Percentiles rank a stretch among this genome's conserved stretches.
phyloP scores from a whole-genome alignment of 2,113 vertebrate genomes.

The Stegastes partitus region DNA sequence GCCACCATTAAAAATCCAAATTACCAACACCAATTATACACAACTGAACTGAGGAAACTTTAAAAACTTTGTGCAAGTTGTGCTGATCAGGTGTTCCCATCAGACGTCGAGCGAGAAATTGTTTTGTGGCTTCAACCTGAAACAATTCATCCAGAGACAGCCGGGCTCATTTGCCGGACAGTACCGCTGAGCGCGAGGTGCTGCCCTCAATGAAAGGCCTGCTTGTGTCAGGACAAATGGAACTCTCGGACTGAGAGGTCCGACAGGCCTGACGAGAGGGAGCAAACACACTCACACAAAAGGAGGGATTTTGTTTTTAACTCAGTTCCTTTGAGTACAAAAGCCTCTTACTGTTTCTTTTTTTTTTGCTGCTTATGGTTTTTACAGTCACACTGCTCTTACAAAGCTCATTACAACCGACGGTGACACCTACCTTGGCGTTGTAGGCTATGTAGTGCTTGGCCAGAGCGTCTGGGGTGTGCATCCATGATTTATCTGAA shows the following conservation, averaged over 20 bases:
- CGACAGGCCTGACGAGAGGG: not conserved
- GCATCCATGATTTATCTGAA: conserved; percentile 99
- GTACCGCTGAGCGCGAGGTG: not conserved
- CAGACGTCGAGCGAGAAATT: not conserved
- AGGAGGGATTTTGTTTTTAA: not conserved
- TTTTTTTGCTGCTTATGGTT: not conserved
- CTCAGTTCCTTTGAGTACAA: not conserved
- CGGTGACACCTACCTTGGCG: conserved; percentile 90
- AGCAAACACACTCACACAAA: not conserved
- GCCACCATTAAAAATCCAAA: not conserved
- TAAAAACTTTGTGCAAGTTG: not conserved
- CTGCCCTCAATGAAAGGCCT: conserved; percentile 5
- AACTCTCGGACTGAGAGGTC: not conserved
- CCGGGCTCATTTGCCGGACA: not conserved
- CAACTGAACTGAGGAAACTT: not conserved
- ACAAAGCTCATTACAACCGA: not conserved
- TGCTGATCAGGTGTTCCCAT: not conserved
- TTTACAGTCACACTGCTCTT: not conserved
- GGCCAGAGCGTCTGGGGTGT: conserved; percentile 96
- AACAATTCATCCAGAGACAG: not conserved
- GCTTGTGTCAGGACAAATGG: conserved; percentile 9
- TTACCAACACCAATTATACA: not conserved
- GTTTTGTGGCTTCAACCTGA: not conserved
- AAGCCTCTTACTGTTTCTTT: not conserved
- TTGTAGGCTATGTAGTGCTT: conserved; percentile 98